A percentile compares a stretch with the other conserved stretches of the same genome.
phyloP scores from a whole-genome alignment of 2,888 invertebrate species.

The Andricus curvator region DNA sequence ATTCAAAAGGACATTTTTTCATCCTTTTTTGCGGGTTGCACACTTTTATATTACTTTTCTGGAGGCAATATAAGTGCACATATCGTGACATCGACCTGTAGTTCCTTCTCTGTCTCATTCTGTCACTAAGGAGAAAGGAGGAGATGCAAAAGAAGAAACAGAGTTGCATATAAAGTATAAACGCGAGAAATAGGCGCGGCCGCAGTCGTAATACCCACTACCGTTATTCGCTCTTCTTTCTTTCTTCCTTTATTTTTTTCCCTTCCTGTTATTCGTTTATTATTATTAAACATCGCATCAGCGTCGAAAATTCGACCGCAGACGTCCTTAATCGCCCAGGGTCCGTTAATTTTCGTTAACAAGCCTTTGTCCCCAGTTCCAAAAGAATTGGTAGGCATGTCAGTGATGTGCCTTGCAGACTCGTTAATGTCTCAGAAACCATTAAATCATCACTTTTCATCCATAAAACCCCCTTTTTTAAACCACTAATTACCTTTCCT shows the following conservation, averaged over 20 bases:
- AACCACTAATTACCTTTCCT: background rate
- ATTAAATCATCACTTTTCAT: background rate
- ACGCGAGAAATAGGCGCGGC: constrained; percentile 61
- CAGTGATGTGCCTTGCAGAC: background rate
- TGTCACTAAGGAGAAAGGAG: constrained; percentile 9
- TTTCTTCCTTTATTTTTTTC: constrained; percentile 45
- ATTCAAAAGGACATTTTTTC: background rate
- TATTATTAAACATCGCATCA: constrained; percentile 9
- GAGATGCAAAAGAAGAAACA: constrained; percentile 22
- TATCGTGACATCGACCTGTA: constrained; percentile 31
- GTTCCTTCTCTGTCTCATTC: constrained; percentile 26
- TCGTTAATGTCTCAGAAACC: background rate
- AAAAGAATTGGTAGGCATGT: background rate
- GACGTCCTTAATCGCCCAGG: constrained; percentile 11
- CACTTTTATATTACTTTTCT: background rate
- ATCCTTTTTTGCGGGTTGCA: background rate
- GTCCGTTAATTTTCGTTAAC: constrained; percentile 6
- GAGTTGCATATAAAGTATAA: constrained; percentile 39
- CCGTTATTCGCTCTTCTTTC: constrained; percentile 63
- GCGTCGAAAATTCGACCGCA: background rate
- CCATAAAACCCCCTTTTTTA: background rate
- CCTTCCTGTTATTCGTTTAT: constrained; percentile 6
- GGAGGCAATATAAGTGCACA: background rate
- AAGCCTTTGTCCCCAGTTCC: constrained; percentile 6
- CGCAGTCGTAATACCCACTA: constrained; percentile 61